A percentile compares a stretch with the other conserved stretches of the same genome.
Evolutionary conservation across 2,113 vertebrate species (phyloP).

Genomic region (Acanthisitta chloris): DNA sequence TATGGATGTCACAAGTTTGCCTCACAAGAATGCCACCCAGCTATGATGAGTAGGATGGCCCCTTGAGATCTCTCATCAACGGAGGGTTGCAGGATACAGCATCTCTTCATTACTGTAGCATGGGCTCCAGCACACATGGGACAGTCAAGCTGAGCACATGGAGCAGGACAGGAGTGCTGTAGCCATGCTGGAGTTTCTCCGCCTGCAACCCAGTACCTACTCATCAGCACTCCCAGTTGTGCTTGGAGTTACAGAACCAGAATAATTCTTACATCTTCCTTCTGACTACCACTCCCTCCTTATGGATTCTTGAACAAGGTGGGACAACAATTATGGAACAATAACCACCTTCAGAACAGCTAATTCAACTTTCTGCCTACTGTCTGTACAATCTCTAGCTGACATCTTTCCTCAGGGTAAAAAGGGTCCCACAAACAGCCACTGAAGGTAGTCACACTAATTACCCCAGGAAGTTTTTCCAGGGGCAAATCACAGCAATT

Average conservation of each 20-base stretch:
- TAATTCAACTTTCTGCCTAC: not conserved
- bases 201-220: not conserved
- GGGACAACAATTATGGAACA: too few species aligned
- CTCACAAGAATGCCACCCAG: not conserved
- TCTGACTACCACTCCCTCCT: not conserved
- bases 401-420: not conserved
- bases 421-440: not conserved
- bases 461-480: not conserved
- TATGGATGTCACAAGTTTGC: fast-evolving
- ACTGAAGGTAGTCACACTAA: not conserved
- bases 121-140: not conserved
- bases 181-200: not conserved
- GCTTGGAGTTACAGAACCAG: not conserved
- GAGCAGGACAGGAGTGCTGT: not conserved
- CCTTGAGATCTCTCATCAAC: not conserved
- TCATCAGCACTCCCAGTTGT: not conserved
- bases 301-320: not conserved
- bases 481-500: not conserved
- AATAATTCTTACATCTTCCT: not conserved
- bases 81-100: not conserved
- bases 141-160: not conserved
- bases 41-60: too few species aligned
- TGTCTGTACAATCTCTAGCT: not conserved
- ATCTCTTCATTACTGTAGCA: not conserved
- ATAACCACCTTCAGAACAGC: not conserved